phyloP scores from a whole-genome alignment of 1,140 invertebrate species.

The Drosophila ambigua region DNA sequence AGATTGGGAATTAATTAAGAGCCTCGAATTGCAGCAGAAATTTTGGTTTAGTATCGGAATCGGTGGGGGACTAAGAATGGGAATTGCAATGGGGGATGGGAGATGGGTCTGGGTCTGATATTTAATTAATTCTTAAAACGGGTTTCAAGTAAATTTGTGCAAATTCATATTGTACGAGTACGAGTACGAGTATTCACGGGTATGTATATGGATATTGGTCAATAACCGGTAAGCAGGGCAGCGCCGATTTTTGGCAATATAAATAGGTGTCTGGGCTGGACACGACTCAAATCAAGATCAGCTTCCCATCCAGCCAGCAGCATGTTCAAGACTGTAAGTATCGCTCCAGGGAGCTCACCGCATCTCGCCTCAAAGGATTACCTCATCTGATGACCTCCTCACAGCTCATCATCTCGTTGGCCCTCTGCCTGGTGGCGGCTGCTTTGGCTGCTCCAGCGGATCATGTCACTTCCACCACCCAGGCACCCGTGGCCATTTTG shows the following conservation, averaged over 20 bases:
- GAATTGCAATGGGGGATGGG: slow-evolving; percentile 29
- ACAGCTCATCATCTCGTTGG: slow-evolving; percentile 49
- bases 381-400: slow-evolving; percentile 1
- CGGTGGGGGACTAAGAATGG: neutral
- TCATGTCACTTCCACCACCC: slow-evolving; percentile 16
- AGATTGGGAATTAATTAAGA: slow-evolving; percentile 47
- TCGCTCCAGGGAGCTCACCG: neutral
- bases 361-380: slow-evolving; percentile 27
- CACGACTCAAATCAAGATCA: slow-evolving; percentile 54
- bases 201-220: slow-evolving; percentile 40
- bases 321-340: slow-evolving; percentile 72
- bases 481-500: slow-evolving; percentile 62
- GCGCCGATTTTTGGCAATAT: slow-evolving; percentile 61
- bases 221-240: slow-evolving; percentile 66
- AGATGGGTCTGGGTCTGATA: slow-evolving; percentile 46
- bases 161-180: slow-evolving; percentile 36
- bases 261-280: slow-evolving; percentile 36
- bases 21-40: slow-evolving; percentile 51
- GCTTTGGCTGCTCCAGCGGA: slow-evolving; percentile 47
- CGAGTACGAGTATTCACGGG: slow-evolving; percentile 5
- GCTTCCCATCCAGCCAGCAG: slow-evolving; percentile 35
- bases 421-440: slow-evolving; percentile 42
- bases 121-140: slow-evolving; percentile 79
- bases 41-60: neutral
- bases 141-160: slow-evolving; percentile 61